Evolutionary conservation across 2,113 vertebrate species (phyloP).

Genomic region (Suricata suricatta): DNA sequence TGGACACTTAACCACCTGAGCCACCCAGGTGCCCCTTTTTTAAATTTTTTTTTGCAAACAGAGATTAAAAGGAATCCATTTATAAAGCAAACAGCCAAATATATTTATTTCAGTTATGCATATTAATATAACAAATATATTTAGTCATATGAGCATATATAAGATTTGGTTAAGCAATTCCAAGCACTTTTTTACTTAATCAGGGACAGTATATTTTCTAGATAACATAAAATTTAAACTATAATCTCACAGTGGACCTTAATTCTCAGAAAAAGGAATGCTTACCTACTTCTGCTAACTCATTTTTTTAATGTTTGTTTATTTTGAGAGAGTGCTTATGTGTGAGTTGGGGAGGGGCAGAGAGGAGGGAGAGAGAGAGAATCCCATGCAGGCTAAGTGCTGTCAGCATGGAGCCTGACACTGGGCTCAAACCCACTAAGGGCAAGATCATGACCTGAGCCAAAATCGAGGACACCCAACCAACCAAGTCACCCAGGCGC

Average conservation of each 20-base stretch:
- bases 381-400: too few species aligned
- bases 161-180: neutral
- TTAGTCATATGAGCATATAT: neutral
- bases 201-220: neutral
- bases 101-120: neutral
- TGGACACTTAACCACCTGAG: too few species aligned
- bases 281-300: neutral
- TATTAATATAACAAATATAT: neutral
- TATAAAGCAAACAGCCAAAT: neutral
- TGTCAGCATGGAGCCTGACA: too few species aligned
- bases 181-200: neutral
- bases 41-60: neutral
- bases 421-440: too few species aligned
- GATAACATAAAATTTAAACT: neutral
- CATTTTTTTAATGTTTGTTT: too few species aligned
- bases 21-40: too few species aligned
- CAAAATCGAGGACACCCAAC: too few species aligned
- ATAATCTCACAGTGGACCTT: neutral
- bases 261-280: neutral
- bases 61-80: neutral
- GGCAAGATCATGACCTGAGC: too few species aligned
- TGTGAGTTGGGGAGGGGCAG: too few species aligned
- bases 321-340: too few species aligned
- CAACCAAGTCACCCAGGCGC: too few species aligned
- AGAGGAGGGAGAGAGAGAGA: too few species aligned